Base-by-base conservation (phyloP, 2,888 invertebrate species). In the Drosophila parthenogenetica region DNA sequence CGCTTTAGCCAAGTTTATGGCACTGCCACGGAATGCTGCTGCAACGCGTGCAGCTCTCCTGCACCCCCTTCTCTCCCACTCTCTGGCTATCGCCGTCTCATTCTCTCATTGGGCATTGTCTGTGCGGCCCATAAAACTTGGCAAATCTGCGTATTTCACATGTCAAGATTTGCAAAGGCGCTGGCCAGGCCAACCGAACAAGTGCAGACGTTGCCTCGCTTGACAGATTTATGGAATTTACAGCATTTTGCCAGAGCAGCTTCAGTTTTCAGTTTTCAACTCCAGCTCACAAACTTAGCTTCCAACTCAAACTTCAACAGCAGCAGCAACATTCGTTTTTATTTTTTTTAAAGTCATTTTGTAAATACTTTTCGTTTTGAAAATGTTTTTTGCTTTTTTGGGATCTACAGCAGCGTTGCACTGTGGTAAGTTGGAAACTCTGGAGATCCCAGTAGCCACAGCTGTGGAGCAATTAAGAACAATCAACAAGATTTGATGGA, bases 131-230 rank as follows among this genome's bases (percentile, higher is more conserved):
- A 89, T 89, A 89, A 89, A 89, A 83, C 80, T 79, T 78, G 70
- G 85, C 83, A 89, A 90, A 89, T 89, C 88, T 89, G 85, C 87
- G 85, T 89, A 89, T 89, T 89, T 89, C 90, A 89, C 90, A 89
- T 89, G 89, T 89, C 89, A 83, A 78, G 79, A 77, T 79, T 79
- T 75, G 70, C 80, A 73, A 55, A 78, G 73, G 69, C 78, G 69
- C 78, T 73, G 79, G 58, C 61, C 65, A 51, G 59, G 69, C 51
- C 68, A 61, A 29, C 53, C 70, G 84, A 84, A 84, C 87, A 87
- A 87, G 87, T 87, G 87, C 88, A 89, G 73, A 73, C 76, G 87
- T 81, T 84, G 75, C 76, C 65, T 68, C 77, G 87, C 84, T 82
- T 79, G 89, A 87, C 89, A 89, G 90, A 89, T 89, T 89, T 89